Evolutionary conservation across 2,888 invertebrate genomes (phyloP).

Genomic region (Creontiades dilutus): DNA sequence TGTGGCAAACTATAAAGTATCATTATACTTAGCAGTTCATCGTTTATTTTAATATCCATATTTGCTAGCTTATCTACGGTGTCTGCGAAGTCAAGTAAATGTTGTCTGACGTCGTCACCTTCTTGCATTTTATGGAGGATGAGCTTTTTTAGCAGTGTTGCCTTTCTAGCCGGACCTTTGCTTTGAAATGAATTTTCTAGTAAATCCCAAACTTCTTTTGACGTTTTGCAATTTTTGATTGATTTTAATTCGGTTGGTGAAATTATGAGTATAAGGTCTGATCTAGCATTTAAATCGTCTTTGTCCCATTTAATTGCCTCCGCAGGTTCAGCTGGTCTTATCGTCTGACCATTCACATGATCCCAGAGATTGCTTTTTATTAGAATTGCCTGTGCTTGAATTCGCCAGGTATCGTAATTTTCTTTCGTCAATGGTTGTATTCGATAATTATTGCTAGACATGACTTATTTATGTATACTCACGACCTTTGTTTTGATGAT

Average conservation of each 20-base stretch:
- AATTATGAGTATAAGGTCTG: conserved; percentile 56
- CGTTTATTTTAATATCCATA: background rate
- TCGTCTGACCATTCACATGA: background rate
- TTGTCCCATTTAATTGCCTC: conserved; percentile 19
- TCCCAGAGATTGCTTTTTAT: background rate
- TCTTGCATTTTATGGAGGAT: conserved; percentile 26
- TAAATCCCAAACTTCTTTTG: conserved; percentile 50
- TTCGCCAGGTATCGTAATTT: background rate
- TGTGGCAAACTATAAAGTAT: background rate
- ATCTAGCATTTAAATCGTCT: conserved; percentile 26
- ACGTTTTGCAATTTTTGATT: conserved; percentile 33
- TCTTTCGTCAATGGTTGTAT: background rate
- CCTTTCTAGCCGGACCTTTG: conserved; percentile 24
- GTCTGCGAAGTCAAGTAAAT: background rate
- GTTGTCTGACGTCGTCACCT: background rate
- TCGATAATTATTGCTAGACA: background rate
- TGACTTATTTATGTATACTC: background rate
- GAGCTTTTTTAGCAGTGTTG: conserved; percentile 21
- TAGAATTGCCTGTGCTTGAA: conserved; percentile 6
- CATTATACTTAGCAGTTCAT: background rate
- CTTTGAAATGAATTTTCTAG: background rate
- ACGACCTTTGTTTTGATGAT: no score
- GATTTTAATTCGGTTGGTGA: conserved; percentile 38
- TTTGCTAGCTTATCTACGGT: background rate
- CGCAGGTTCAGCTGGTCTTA: background rate